A percentile compares a stretch with the other conserved stretches of the same genome.
Evolutionary conservation across 2,888 invertebrate genomes (phyloP).

Genomic region (Nymphalis c-album): DNA sequence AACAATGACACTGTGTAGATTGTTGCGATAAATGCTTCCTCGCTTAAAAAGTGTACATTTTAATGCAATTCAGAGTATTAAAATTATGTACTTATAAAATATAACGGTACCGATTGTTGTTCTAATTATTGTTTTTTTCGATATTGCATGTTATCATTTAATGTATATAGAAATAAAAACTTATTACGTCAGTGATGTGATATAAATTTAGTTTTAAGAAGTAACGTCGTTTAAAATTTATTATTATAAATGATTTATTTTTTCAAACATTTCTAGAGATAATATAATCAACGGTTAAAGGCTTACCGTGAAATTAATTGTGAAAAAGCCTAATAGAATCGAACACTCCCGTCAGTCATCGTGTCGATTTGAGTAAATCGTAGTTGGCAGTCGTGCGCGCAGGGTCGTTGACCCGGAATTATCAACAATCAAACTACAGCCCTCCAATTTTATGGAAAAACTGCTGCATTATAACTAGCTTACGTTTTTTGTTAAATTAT

Average conservation of each 20-base stretch:
- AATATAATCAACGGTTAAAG: background rate
- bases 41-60: background rate
- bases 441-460: slow-evolving; percentile 42
- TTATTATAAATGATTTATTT: background rate
- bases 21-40: background rate
- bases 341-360: slow-evolving; percentile 51
- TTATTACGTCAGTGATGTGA: too few relatives aligned
- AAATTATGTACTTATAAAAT: background rate
- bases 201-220: background rate
- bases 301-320: slow-evolving; percentile 15
- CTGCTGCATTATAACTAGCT: slow-evolving; percentile 45
- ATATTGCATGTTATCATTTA: too few relatives aligned
- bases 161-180: too few relatives aligned
- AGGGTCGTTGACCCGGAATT: slow-evolving; percentile 73
- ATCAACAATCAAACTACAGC: slow-evolving; percentile 70
- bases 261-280: slow-evolving; percentile 2
- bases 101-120: background rate
- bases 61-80: background rate
- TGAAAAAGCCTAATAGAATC: slow-evolving; percentile 36
- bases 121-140: background rate
- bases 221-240: background rate
- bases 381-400: slow-evolving; percentile 67
- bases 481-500: slow-evolving; percentile 2
- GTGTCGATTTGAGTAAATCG: slow-evolving; percentile 66
- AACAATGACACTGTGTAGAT: background rate